phyloP scores from a whole-genome alignment of 2,888 invertebrate species.

The Achlya flavicornis region DNA sequence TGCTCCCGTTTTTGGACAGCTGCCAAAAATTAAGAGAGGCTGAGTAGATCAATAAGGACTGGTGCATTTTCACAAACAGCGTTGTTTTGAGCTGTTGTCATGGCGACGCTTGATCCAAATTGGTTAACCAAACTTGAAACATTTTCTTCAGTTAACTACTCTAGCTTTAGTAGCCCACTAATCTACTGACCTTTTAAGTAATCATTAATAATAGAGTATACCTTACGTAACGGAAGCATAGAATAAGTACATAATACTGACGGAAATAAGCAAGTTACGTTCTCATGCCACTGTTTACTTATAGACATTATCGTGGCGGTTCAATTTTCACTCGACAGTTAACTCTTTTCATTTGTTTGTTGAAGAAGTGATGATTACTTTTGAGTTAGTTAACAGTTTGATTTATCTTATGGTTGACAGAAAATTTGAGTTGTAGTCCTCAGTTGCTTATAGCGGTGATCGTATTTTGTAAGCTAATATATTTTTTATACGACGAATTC shows the following conservation, averaged over 20 bases:
- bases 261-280: not conserved
- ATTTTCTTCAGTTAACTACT: too few species aligned
- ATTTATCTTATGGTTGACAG: too few species aligned
- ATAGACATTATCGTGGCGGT: not conserved
- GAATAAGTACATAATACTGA: not conserved
- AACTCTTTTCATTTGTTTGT: not conserved
- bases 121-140: too few species aligned
- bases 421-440: too few species aligned
- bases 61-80: constrained; percentile 50
- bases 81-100: constrained; percentile 74
- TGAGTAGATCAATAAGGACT: constrained; percentile 54
- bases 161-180: too few species aligned
- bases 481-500: too few species aligned
- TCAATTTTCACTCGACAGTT: not conserved
- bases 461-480: too few species aligned
- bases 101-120: constrained; percentile 70
- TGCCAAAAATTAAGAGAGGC: constrained; percentile 31
- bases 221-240: not conserved
- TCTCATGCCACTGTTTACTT: not conserved
- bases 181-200: not conserved
- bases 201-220: not conserved
- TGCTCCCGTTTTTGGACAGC: constrained; percentile 25
- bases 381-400: not conserved
- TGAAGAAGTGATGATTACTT: not conserved
- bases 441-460: too few species aligned